Conservation (phyloP, 1,140 invertebrate genomes). For the Pentalonia nigronervosa region DNA sequence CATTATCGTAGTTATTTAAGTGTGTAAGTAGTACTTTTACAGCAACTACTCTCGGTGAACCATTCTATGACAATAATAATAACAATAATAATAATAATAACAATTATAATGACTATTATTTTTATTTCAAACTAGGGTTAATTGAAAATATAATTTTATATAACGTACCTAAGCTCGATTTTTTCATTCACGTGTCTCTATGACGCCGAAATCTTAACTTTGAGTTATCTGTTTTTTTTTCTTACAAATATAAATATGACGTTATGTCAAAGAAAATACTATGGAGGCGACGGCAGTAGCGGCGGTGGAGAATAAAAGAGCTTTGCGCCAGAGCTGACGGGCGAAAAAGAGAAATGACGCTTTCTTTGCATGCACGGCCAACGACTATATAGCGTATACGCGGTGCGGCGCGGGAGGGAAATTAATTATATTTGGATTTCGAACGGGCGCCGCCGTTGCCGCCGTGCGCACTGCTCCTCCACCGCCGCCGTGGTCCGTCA, state of each 20-base stretch:
- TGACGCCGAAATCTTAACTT: neutral
- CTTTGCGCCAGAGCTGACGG: constrained; percentile 55
- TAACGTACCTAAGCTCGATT: neutral
- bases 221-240: constrained; percentile 10
- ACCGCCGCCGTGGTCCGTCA: neutral
- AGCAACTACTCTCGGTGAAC: neutral
- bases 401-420: constrained; percentile 23
- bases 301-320: constrained; percentile 31
- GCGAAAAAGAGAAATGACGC: constrained; percentile 58
- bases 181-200: neutral
- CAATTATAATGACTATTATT: neutral
- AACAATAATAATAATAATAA: neutral
- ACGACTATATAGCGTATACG: neutral
- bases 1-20: neutral
- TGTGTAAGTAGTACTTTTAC: neutral
- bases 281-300: neutral
- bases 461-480: neutral
- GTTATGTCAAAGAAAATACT: constrained; percentile 48
- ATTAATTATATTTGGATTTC: constrained; percentile 58
- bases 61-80: neutral
- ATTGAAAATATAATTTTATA: neutral
- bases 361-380: constrained; percentile 47
- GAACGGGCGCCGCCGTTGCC: constrained; percentile 34
- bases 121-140: neutral
- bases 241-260: constrained; percentile 47